Evolutionary conservation across 2,888 invertebrate species (phyloP).

Genomic region (Chrysodeixis includens): DNA sequence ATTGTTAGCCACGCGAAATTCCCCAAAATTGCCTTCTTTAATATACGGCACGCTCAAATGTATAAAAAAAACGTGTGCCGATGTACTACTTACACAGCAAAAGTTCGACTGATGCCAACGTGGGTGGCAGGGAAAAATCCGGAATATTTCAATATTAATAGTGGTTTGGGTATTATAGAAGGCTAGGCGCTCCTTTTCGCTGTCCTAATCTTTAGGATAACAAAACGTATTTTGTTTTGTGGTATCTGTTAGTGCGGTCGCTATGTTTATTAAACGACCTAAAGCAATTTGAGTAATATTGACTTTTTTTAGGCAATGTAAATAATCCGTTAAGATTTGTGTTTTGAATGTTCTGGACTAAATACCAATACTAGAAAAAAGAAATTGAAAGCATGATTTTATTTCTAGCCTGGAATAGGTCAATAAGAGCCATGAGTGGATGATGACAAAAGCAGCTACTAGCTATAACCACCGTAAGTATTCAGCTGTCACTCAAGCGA

Average conservation of each 20-base stretch:
- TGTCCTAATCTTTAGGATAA: constrained; percentile 10
- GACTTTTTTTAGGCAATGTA: too few species aligned
- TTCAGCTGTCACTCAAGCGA: too few species aligned
- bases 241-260: neutral
- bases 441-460: too few species aligned
- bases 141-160: constrained; percentile 37
- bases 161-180: constrained; percentile 26
- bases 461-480: too few species aligned
- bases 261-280: too few species aligned
- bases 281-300: too few species aligned
- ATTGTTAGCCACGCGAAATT: constrained; percentile 61
- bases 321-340: too few species aligned
- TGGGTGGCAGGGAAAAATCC: constrained; percentile 33
- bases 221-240: constrained; percentile 9
- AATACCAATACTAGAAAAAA: too few species aligned
- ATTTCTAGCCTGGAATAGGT: too few species aligned
- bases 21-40: constrained; percentile 72
- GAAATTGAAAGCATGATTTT: too few species aligned
- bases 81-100: constrained; percentile 59
- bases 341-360: too few species aligned
- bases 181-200: constrained; percentile 10
- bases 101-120: constrained; percentile 49
- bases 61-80: constrained; percentile 61
- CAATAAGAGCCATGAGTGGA: too few species aligned
- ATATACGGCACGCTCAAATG: constrained; percentile 63